A percentile compares a stretch with the other conserved stretches of the same genome.
phyloP scores from a whole-genome alignment of 2,888 invertebrate genomes.

The Spodoptera exigua region DNA sequence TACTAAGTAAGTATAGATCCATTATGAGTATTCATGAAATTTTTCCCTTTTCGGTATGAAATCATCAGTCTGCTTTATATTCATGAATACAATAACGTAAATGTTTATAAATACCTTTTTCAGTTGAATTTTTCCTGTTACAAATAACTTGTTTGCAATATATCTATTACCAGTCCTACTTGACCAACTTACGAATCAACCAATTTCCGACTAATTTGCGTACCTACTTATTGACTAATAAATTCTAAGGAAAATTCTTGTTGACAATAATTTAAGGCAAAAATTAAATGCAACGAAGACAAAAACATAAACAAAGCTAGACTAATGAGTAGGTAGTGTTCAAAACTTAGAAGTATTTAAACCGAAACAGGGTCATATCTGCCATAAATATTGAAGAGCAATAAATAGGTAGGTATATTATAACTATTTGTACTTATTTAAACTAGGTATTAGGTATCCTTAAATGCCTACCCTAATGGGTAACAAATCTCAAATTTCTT shows the following conservation, averaged over 20 bases:
- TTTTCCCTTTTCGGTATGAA: slow-evolving; percentile 52
- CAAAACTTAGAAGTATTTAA: too few relatives aligned
- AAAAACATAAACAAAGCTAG: too few relatives aligned
- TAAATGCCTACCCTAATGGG: too few relatives aligned
- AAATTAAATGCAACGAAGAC: slow-evolving; percentile 3
- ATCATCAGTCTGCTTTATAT: slow-evolving; percentile 35
- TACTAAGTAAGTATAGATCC: too few relatives aligned
- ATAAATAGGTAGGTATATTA: too few relatives aligned
- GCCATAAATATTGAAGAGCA: too few relatives aligned
- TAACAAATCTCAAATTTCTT: too few relatives aligned
- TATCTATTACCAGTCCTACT: slow-evolving; percentile 45
- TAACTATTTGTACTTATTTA: too few relatives aligned
- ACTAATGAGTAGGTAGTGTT: too few relatives aligned
- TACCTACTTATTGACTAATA: slow-evolving; percentile 35
- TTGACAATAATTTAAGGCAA: slow-evolving; percentile 12
- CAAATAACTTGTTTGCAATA: slow-evolving; percentile 33
- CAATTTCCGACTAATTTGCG: slow-evolving; percentile 40
- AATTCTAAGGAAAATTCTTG: slow-evolving; percentile 34
- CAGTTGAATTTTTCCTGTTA: slow-evolving; percentile 48
- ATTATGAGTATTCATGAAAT: slow-evolving; percentile 19
- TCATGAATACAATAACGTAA: slow-evolving; percentile 43
- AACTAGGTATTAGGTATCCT: too few relatives aligned
- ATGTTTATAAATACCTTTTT: neutral
- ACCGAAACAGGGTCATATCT: too few relatives aligned
- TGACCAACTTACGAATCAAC: slow-evolving; percentile 53